Evolutionary conservation across 2,888 invertebrate genomes (phyloP), one percentile per base, ranked within the genome.

Genomic region (Tiphia femorata): DNA sequence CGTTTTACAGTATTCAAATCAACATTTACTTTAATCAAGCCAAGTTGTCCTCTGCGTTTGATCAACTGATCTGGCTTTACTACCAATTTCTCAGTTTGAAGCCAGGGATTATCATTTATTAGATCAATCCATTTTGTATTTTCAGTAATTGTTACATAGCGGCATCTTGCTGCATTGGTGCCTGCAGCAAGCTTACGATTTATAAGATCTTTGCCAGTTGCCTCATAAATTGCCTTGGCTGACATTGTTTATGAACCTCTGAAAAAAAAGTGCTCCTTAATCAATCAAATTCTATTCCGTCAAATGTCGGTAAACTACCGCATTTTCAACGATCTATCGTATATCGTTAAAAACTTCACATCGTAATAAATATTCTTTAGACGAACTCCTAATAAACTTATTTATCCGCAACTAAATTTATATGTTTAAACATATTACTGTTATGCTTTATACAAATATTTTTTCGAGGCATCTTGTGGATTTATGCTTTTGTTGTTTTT

Each of bases 31-130:
- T 97, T 95, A 69, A 99, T 97, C 47, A 99, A 86, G 0, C 98
- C 98, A 51, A 99, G 89, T 85, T 99, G 99, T 50, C 99, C 99
- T 52, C 99, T 91, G 21, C 99, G 88, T 84, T 99, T 99, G 82
- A 99, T 99, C 84, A 99, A 87, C 86, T 99, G 99, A 85, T 99
- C 99, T 0, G 98, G 98, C 82, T 99, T 99, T n/a, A 96, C 98
- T 2, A 99, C 98, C 69, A 98, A 86, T 85, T 92, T 93, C 84
- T 92, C 91, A 56, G 89, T 90, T 70, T 89, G 86, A 27, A 98
- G 88, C 98, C 98, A 98, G 16, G 96, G 93, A 81, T 97, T 88
- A 53, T 90, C 89, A 10, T 87, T 87, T 12, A 90, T 86, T 55
- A 96, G 86, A 65, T 92, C 89, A 27, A 90, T 87, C 92, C 95